Conservation (phyloP, 2,113 vertebrate species). For the Malurus elegans region DNA sequence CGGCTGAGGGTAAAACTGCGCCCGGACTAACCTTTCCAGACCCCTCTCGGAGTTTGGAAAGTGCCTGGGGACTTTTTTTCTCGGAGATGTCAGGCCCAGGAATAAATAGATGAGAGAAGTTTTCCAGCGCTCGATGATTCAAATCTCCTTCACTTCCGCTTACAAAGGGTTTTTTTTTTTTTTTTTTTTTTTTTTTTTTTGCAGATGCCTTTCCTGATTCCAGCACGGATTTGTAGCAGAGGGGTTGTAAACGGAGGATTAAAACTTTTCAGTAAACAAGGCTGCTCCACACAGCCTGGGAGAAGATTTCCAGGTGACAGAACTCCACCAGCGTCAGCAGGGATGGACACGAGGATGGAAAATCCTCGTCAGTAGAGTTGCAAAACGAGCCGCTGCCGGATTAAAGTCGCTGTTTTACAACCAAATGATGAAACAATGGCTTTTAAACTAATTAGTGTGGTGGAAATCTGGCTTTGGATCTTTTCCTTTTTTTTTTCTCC, state of each 20-base stretch:
- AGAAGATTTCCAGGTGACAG: constrained; percentile 28
- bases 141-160: neutral
- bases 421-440: neutral
- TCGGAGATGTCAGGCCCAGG: neutral
- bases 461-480: neutral
- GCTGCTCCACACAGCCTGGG: neutral
- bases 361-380: neutral
- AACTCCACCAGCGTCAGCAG: neutral
- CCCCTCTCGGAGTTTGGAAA: neutral
- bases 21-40: constrained; percentile 23
- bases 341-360: neutral
- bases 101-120: constrained; percentile 15
- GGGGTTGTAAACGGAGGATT: neutral
- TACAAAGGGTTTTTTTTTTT: neutral
- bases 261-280: neutral
- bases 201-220: neutral
- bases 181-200: no score
- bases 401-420: neutral
- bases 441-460: neutral
- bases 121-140: constrained; percentile 9
- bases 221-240: neutral
- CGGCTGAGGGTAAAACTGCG: neutral
- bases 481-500: neutral
- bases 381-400: neutral
- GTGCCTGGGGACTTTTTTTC: neutral